Evolutionary conservation across 35 echinoderm and acorn worm species (phyloP).

Genomic region (Holothuria glaberrima): DNA sequence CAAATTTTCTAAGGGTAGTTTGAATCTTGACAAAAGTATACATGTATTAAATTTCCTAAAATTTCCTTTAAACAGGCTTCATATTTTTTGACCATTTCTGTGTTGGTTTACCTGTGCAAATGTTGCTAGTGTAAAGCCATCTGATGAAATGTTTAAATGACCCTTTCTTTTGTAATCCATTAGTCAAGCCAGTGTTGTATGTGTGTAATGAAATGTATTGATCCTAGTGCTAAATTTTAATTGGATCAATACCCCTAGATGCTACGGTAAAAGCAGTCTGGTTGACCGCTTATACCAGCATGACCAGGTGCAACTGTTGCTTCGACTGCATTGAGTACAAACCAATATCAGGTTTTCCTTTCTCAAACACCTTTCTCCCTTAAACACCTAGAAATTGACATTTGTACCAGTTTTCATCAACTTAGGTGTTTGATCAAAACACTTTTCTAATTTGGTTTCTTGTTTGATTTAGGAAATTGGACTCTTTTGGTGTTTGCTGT

Average conservation of each 20-base stretch:
- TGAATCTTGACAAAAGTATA: too few relatives aligned
- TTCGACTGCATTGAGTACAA: neutral
- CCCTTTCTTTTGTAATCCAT: constrained; percentile 9
- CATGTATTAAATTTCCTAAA: too few relatives aligned
- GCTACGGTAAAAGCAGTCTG: too few relatives aligned
- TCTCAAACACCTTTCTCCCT: constrained; percentile 29
- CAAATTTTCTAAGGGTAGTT: too few relatives aligned
- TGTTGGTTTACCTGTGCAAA: too few relatives aligned
- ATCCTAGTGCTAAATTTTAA: constrained; percentile 29
- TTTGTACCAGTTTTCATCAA: constrained; percentile 32
- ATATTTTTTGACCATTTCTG: too few relatives aligned
- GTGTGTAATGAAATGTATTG: constrained; percentile 30
- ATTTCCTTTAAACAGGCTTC: too few relatives aligned
- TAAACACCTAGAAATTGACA: constrained; percentile 31
- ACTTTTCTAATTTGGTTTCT: constrained; percentile 36
- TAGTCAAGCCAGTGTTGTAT: neutral
- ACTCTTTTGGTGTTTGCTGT: constrained; percentile 39
- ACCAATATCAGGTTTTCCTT: constrained; percentile 9
- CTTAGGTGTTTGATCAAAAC: constrained; percentile 43
- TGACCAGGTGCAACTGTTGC: constrained; percentile 15
- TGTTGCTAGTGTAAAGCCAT: too few relatives aligned
- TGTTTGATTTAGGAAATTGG: constrained; percentile 50
- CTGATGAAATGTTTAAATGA: neutral
- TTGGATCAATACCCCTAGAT: constrained; percentile 38
- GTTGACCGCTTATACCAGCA: neutral